phyloP scores from a whole-genome alignment of 2,113 vertebrate genomes.

The Pogonocichla stellata region DNA sequence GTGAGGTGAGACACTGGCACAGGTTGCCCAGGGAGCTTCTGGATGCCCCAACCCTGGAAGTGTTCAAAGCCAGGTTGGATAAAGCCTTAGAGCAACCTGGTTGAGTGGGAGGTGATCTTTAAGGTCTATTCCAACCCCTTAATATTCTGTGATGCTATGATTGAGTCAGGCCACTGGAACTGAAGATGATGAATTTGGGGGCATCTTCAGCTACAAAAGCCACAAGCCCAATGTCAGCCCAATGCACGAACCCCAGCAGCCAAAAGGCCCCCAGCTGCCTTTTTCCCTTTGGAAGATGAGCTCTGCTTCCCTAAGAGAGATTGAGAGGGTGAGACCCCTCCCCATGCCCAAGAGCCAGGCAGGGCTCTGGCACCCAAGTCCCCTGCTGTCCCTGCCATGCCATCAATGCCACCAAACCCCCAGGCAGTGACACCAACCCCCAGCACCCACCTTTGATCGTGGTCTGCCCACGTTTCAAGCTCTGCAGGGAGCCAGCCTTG shows the following conservation, averaged over 20 bases:
- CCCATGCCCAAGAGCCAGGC: background rate
- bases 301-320: background rate
- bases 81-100: background rate
- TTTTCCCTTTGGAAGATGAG: background rate
- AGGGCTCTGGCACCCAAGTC: background rate
- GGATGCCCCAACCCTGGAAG: background rate
- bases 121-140: background rate
- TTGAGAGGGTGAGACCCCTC: accelerated
- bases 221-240: background rate
- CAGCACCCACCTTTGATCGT: constrained; percentile 84
- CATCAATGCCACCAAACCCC: background rate
- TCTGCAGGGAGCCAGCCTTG: background rate
- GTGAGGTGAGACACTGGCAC: background rate
- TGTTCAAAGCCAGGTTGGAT: background rate
- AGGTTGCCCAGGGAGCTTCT: background rate
- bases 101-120: background rate
- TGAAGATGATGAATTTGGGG: background rate
- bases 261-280: too few species aligned
- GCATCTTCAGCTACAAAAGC: background rate
- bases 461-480: constrained; percentile 85
- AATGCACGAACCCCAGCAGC: background rate
- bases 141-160: background rate
- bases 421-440: background rate
- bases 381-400: background rate
- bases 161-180: background rate